A percentile compares a stretch with the other conserved stretches of the same genome.
These are phyloP conservation scores for Melinaea menophilus DNA, from an alignment of 2,888 invertebrate species.

Conservation along the genomic window DNA sequence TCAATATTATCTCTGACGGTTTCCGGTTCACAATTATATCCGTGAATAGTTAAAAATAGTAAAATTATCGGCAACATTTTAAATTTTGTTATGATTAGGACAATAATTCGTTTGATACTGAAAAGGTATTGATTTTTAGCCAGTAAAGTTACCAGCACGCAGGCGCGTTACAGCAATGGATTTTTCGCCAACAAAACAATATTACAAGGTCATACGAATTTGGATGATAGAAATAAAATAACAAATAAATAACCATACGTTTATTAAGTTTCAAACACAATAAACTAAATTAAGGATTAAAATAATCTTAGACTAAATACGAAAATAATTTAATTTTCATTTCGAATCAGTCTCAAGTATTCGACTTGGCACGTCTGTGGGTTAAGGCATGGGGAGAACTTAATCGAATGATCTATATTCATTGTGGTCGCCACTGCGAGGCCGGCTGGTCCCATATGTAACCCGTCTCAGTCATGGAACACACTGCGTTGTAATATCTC, in stretches of 20 bases:
- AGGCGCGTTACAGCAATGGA: conserved; percentile 51
- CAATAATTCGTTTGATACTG: conserved; percentile 44
- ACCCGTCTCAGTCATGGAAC: conserved; percentile 93
- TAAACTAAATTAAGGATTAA: conserved; percentile 33
- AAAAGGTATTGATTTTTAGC: conserved; percentile 59
- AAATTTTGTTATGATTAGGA: conserved; percentile 52
- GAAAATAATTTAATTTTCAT: conserved; percentile 71
- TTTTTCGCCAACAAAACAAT: conserved; percentile 36
- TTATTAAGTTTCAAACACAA: conserved; percentile 49
- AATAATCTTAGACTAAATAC: conserved; percentile 51
- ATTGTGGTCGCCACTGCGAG: conserved; percentile 68
- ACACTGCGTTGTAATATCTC: conserved; percentile 92
- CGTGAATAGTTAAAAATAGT: conserved; percentile 43
- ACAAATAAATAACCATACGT: conserved; percentile 50
- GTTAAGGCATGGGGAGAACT: conserved; percentile 22
- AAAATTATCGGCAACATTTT: conserved; percentile 58
- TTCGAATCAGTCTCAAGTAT: conserved; percentile 68
- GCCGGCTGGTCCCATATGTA: conserved; percentile 93
- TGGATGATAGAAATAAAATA: conserved; percentile 37
- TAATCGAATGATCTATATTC: conserved; percentile 25
- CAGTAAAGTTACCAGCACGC: conserved; percentile 43
- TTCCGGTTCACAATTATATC: conserved; percentile 65
- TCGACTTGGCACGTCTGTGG: conserved; percentile 55
- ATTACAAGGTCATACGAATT: conserved; percentile 34
- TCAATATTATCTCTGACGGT: conserved; percentile 69